Evolutionary conservation across 2,888 invertebrate species (phyloP).

Genomic region (Papilio gigon): DNA sequence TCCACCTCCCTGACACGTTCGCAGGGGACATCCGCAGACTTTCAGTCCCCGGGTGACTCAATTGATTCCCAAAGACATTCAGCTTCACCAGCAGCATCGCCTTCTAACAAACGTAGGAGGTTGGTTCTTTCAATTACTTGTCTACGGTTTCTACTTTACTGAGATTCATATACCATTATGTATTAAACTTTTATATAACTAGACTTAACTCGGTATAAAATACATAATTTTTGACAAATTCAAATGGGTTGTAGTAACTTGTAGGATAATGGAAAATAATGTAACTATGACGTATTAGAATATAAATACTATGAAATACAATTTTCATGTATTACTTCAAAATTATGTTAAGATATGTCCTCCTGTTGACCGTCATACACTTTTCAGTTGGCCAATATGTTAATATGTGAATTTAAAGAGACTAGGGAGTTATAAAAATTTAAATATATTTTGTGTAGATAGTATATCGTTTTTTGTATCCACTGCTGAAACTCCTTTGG

Average conservation of each 20-base stretch:
- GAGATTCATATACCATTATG: too few species aligned
- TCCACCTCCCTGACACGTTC: slow-evolving; percentile 88
- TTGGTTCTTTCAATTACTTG: slow-evolving; percentile 39
- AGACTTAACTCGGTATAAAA: too few species aligned
- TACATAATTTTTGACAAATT: too few species aligned
- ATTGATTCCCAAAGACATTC: slow-evolving; percentile 82
- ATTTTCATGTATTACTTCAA: neutral
- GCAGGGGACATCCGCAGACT: slow-evolving; percentile 83
- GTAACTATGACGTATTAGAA: neutral
- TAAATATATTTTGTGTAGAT: neutral
- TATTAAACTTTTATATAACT: too few species aligned
- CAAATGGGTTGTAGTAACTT: neutral
- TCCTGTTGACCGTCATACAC: neutral
- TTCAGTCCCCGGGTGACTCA: slow-evolving; percentile 82
- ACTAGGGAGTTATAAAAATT: neutral
- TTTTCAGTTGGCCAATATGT: neutral
- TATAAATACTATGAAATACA: neutral
- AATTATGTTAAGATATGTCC: neutral
- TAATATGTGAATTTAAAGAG: neutral
- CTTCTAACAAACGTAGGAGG: slow-evolving; percentile 78
- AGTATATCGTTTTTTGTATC: neutral
- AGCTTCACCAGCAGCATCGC: slow-evolving; percentile 84
- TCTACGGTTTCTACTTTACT: neutral
- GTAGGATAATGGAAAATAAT: neutral
- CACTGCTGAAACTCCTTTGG: neutral